Conservation (phyloP, 2,113 vertebrate species). For the Lepisosteus osseus region DNA sequence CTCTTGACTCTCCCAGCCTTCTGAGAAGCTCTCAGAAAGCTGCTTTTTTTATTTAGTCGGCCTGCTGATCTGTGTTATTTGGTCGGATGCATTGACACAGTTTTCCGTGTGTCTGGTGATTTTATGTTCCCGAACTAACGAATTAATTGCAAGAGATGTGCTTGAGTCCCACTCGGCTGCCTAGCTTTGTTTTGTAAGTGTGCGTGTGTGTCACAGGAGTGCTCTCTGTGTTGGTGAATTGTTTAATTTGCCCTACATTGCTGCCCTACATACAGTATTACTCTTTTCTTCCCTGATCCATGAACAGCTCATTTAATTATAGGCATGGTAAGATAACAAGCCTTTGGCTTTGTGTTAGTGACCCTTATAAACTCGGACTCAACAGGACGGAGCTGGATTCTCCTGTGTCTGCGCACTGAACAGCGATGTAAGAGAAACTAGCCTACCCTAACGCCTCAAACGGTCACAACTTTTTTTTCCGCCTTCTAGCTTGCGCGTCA, state of each 20-base stretch:
- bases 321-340: not conserved
- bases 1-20: constrained; percentile 2
- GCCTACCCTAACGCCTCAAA: no score
- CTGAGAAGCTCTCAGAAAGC: constrained; percentile 19
- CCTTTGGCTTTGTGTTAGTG: constrained; percentile 5
- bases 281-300: not conserved
- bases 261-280: constrained; percentile 26
- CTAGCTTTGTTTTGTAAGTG: constrained; percentile 2
- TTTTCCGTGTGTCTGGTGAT: not conserved
- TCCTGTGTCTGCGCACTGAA: no score
- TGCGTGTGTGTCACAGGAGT: constrained; percentile 6
- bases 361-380: not conserved
- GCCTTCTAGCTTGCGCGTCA: no score
- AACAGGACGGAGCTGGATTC: not conserved
- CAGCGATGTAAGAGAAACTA: no score
- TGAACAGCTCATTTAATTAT: not conserved
- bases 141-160: not conserved
- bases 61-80: not conserved
- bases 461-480: no score
- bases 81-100: not conserved
- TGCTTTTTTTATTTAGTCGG: constrained; percentile 19
- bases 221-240: not conserved
- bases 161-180: constrained; percentile 17
- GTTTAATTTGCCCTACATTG: constrained; percentile 19
- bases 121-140: constrained; percentile 5